A percentile compares a stretch with the other conserved stretches of the same genome.
phyloP scores from a whole-genome alignment of 2,797 vertebrate species.

The Ceryle rudis region DNA sequence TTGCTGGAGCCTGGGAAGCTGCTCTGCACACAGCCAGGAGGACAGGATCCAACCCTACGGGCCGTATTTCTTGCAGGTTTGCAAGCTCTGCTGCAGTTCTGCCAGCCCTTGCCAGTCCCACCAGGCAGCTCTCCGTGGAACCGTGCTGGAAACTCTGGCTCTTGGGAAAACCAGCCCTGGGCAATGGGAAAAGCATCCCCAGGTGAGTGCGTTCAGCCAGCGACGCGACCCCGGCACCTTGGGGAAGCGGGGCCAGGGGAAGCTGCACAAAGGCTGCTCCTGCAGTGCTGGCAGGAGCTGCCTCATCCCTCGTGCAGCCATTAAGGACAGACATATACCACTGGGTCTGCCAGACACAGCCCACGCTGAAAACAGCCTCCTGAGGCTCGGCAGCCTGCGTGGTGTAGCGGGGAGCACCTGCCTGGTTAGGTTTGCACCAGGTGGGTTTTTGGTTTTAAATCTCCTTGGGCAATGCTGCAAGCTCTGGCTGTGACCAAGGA shows the following conservation, averaged over 20 bases:
- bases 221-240: fast-evolving
- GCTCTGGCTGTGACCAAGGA: neutral
- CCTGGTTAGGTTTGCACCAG: neutral
- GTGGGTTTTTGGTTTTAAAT: neutral
- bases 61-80: neutral
- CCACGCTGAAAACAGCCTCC: neutral
- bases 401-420: neutral
- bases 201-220: fast-evolving
- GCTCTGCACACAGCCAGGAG: neutral
- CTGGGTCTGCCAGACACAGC: neutral
- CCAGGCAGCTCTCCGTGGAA: fast-evolving
- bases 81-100: neutral
- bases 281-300: neutral
- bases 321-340: neutral
- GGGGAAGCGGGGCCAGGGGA: neutral
- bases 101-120: neutral
- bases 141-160: fast-evolving
- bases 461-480: fast-evolving
- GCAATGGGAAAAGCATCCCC: no score
- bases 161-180: neutral
- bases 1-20: neutral
- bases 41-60: neutral
- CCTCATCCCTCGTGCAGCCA: fast-evolving
- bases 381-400: neutral
- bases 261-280: neutral